Base-by-base conservation (phyloP, 2,113 vertebrate genomes). In the Petrocephalus microphthalmus region DNA sequence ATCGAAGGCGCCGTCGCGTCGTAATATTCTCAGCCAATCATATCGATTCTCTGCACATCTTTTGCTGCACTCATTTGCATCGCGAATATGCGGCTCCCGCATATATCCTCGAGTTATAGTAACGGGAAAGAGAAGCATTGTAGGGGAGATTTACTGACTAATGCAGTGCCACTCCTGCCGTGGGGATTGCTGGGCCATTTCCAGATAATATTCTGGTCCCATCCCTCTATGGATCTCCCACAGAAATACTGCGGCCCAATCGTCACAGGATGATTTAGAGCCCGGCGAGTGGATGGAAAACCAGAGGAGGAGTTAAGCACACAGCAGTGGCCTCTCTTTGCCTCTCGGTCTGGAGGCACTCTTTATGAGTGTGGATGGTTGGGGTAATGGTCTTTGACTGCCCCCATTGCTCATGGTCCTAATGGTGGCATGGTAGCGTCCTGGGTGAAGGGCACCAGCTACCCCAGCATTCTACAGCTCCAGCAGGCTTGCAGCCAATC, bases 321-420 rank as follows among this genome's bases (percentile, higher is more conserved):
- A 91, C 94, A 93, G 90, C 90, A 91, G 92, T 92, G 90, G 89
- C 89, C 89, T 91, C 87, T 60, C 88, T 53, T 92, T 89, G 91
- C 89, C 90, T 92, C 91, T 85, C 91, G 89, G 92, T 91, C 93
- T 93, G 93, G 90, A 94, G 92, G 92, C 92, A 92, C 93, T 94
- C 91, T 91, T 95, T 94, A 95, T 95, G 93, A 95, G 94, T 94
- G 93, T 95, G 94, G 94, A 95, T 95, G 93, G 92, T 91, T 91
- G 91, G 92, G 93, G 94, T 95, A 95, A 96, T 95, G 94, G 92
- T 91, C 92, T 93, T 92, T 94, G 95, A 95, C 94, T 94, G 94
- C 94, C 91, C 93, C 94, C 93, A 95, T 95, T 95, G 94, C 94
- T 95, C 94, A 95, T 91, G 91, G 94, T 94, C 93, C 94, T 95